Conservation (phyloP, 2,113 vertebrate genomes). For the Brachyistius frenatus region DNA sequence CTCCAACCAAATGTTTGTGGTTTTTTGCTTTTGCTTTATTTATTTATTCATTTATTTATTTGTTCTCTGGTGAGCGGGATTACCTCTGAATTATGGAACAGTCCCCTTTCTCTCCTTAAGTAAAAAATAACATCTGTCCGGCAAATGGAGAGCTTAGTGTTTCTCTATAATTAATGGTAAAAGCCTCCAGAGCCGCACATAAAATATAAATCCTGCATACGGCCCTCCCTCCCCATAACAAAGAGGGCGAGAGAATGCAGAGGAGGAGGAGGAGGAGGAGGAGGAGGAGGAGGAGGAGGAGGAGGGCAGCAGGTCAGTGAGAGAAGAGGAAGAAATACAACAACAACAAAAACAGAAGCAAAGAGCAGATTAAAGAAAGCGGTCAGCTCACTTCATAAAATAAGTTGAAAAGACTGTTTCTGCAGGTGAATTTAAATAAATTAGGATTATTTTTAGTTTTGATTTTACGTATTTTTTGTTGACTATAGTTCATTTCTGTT, state of each 20-base stretch:
- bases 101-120: slow-evolving; percentile 82
- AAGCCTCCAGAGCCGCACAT: slow-evolving; percentile 85
- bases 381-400: background rate
- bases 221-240: slow-evolving; percentile 69
- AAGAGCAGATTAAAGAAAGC: slow-evolving; percentile 17
- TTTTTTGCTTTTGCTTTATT: slow-evolving; percentile 79
- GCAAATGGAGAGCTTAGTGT: slow-evolving; percentile 87
- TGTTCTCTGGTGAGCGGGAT: slow-evolving; percentile 80
- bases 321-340: slow-evolving; percentile 24
- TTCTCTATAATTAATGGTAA: slow-evolving; percentile 89
- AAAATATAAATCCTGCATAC: slow-evolving; percentile 83
- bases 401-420: background rate
- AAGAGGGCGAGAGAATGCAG: slow-evolving; percentile 73
- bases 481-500: too few relatives aligned
- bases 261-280: slow-evolving; percentile 6
- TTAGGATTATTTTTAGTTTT: too few relatives aligned
- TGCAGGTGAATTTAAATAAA: too few relatives aligned
- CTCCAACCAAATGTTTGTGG: slow-evolving; percentile 69
- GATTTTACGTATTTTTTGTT: too few relatives aligned
- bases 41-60: slow-evolving; percentile 86
- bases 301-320: slow-evolving; percentile 37
- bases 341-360: background rate
- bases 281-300: slow-evolving; percentile 8
- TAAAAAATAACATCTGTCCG: slow-evolving; percentile 87
- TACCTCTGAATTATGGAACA: slow-evolving; percentile 86